These are phyloP conservation scores for Mesembrinibis cayennensis DNA, from an alignment of 2,113 vertebrate species.

Conservation along the genomic window DNA sequence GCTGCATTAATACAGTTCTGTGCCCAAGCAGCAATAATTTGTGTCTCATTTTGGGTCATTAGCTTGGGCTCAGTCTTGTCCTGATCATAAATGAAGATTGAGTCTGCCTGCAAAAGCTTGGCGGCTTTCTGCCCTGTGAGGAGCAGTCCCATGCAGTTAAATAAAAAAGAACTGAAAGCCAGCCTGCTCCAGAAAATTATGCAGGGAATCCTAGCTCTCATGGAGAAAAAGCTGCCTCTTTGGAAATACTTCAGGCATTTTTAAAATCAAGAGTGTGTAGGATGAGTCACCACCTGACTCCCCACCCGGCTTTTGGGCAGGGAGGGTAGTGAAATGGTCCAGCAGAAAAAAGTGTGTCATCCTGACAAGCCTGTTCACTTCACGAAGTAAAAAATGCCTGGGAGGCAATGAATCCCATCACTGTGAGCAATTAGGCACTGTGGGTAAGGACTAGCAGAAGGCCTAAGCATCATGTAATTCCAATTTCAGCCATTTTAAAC, in stretches of 20 bases:
- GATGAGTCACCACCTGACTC: background rate
- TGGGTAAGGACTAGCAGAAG: background rate
- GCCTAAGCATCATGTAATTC: background rate
- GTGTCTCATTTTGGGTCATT: background rate
- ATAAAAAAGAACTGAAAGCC: background rate
- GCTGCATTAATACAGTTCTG: background rate
- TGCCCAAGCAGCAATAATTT: background rate
- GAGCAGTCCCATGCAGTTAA: background rate
- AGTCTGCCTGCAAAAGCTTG: background rate
- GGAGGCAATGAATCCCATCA: background rate
- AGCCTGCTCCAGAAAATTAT: background rate
- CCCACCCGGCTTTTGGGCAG: background rate
- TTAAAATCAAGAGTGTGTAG: background rate
- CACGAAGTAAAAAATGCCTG: background rate
- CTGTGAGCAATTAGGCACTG: background rate
- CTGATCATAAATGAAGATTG: background rate
- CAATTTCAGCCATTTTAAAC: background rate
- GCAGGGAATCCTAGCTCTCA: background rate
- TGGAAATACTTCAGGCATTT: background rate
- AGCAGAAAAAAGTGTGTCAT: background rate
- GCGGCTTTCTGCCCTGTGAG: background rate
- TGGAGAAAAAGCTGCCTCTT: background rate
- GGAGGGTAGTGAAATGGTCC: background rate
- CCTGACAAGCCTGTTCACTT: background rate
- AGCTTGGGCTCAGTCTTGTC: background rate